Base-by-base conservation (phyloP, 2,797 vertebrate genomes). In the Cyclura pinguis region DNA sequence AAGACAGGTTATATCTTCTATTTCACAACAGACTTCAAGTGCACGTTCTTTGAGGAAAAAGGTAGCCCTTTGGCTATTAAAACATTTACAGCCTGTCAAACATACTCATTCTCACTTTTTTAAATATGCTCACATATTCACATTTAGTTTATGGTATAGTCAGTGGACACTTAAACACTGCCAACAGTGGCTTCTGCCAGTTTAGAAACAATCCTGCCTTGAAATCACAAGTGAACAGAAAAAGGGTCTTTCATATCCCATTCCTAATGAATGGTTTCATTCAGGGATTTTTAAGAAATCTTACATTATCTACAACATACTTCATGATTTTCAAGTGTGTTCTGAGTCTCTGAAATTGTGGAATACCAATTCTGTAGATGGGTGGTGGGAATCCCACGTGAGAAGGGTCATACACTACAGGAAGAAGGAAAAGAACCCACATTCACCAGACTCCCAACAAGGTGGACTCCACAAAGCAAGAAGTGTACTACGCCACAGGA, bases 401-500 rank as follows among this genome's bases (percentile, higher is more conserved):
- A 92, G 92, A 35, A 87, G 72, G 67, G 0, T 59, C 59, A 91
- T 92, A 1, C 89, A 38, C 86, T 7, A 90, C 29, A 89, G 59
- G 90, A 90, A 89, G 86, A 92, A 95, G 93, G 92, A 94, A 84
- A 9, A 84, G 73, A 55, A 73, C 12, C 47, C 64, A 76, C 22
- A 82, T 82, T 95, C 95, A 93, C 88, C 88, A 78, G 7, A 88
- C 76, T 94, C 86, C 89, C 35, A 1, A 67, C 81, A 77, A 80
- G 73, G 84, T 77, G 89, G 57, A 93, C 91, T n/a, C 88, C 93
- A 92, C 93, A 93, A 85, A 72, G 91, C 90, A 89, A 94, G 32
- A 77, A 32, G 91, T 62, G 47, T n/a, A 59, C 82, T 38, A 85
- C 91, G 85, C 94, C 92, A 95, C 93, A 69, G 93, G 94, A 96